Evolutionary conservation across 2,797 vertebrate genomes (phyloP), one percentile per base, ranked within the genome.

Genomic region (Thunnus albacares): DNA sequence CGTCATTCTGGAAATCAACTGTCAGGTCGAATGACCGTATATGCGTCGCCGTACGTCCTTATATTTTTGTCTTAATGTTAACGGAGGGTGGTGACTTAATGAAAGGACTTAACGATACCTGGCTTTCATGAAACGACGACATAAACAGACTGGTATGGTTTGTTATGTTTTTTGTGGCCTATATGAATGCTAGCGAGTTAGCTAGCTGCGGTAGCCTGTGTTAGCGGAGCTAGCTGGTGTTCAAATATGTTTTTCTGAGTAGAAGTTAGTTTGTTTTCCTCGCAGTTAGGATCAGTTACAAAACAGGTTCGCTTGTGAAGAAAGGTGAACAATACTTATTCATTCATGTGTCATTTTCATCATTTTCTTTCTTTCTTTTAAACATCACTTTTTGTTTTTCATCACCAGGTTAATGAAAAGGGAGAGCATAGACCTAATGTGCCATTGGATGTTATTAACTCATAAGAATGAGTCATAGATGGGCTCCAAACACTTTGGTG

Each of bases 401-500:
- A 80, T 88, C 80, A 70, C 63, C 90, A 90, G 92, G 85, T 85
- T 63, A 60, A 70, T 81, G 62, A 71, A 79, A 81, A 85, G 77
- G 55, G 12, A 72, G 24, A 65, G n/a, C 53, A 43, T 60, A 73
- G 33, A 60, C n/a, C 58, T 53, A 28, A 60, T 59, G 30, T 80
- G 90, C 61, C n/a, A 43, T 76, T 82, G 84, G 80, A 88, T 83
- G 79, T 63, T 33, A 75, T 80, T 58, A 77, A 75, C 61, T 30
- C 64, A 61, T 71, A 75, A 94, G 60, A 80, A 94, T 96, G 95
- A 93, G 79, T 86, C 72, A 96, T 92, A 93, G 93, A 92, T 96
- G 96, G 84, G 84, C 94, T 90, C 79, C 95, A 89, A 94, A 96
- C 75, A 63, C 90, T 17, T 97, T 94, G 94, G 87, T 95, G 81